Evolutionary conservation across 2,888 invertebrate genomes (phyloP).

Genomic region (Nipponacmea schrenckii): DNA sequence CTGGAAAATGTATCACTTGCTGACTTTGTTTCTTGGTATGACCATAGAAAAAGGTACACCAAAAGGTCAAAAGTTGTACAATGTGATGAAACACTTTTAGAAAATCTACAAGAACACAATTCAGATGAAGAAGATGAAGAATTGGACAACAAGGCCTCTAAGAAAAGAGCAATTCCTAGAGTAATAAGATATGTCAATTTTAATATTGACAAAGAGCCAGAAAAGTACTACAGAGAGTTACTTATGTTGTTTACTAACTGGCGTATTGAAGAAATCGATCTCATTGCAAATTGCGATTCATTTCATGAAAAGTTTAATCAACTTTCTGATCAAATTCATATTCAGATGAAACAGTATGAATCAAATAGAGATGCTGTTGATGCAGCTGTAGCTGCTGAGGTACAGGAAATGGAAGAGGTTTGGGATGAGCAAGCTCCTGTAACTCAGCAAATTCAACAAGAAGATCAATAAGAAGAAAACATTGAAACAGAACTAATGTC

Average conservation of each 20-base stretch:
- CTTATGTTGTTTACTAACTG: too few relatives aligned
- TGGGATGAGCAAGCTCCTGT: too few relatives aligned
- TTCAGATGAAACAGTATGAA: conserved; percentile 26
- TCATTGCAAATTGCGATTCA: too few relatives aligned
- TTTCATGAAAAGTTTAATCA: too few relatives aligned
- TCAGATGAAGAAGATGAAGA: too few relatives aligned
- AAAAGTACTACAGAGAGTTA: background rate
- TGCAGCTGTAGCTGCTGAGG: conserved; percentile 21
- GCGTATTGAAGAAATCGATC: too few relatives aligned
- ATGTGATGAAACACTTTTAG: too few relatives aligned
- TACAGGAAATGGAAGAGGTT: too few relatives aligned
- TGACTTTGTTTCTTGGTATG: conserved; percentile 32
- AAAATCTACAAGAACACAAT: too few relatives aligned
- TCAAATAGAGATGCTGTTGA: conserved; percentile 26
- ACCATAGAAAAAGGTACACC: conserved; percentile 4
- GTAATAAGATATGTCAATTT: background rate
- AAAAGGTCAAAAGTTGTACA: too few relatives aligned
- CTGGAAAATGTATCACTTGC: conserved; percentile 33
- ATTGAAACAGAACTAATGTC: too few relatives aligned
- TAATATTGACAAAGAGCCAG: background rate
- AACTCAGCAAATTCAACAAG: conserved; percentile 15
- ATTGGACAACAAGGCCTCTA: background rate
- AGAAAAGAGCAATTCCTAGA: background rate
- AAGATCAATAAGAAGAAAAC: conserved; percentile 17
- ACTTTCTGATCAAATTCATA: conserved; percentile 18